Conservation (phyloP, 2,888 invertebrate species). For the Caenorhabditis uteleia region DNA sequence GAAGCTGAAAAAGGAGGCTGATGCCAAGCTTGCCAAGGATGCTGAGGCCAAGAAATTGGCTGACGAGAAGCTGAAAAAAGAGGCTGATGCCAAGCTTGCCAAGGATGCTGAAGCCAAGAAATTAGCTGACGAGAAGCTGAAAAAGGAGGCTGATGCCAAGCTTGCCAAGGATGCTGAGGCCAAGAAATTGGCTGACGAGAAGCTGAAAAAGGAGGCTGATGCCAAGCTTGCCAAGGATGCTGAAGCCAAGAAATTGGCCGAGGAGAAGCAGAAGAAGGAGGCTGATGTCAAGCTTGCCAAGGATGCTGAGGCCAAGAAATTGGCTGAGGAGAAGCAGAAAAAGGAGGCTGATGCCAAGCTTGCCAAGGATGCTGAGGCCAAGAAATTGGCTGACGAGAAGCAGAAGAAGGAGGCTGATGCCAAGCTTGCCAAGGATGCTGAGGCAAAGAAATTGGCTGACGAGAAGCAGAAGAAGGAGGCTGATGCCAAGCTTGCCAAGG, state of each 20-base stretch:
- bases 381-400: constrained; percentile 2
- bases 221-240: too few species aligned
- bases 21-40: too few species aligned
- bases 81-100: not conserved
- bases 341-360: not conserved
- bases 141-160: not conserved
- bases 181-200: not conserved
- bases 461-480: not conserved
- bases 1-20: constrained; percentile 8
- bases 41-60: constrained; percentile 1
- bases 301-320: too few species aligned
- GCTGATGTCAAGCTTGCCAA: not conserved
- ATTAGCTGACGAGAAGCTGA: not conserved
- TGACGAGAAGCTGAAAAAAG: constrained; percentile 4
- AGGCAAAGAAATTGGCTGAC: constrained; percentile 1
- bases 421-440: too few species aligned
- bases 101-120: too few species aligned
- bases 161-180: too few species aligned
- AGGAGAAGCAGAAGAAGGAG: not conserved
- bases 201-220: not conserved
- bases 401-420: not conserved
- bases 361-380: not conserved
- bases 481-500: too few species aligned
- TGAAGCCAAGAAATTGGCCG: not conserved
- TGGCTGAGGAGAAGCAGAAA: not conserved